Evolutionary conservation across 2,797 vertebrate species (phyloP).

Genomic region (Coregonus suidteri): DNA sequence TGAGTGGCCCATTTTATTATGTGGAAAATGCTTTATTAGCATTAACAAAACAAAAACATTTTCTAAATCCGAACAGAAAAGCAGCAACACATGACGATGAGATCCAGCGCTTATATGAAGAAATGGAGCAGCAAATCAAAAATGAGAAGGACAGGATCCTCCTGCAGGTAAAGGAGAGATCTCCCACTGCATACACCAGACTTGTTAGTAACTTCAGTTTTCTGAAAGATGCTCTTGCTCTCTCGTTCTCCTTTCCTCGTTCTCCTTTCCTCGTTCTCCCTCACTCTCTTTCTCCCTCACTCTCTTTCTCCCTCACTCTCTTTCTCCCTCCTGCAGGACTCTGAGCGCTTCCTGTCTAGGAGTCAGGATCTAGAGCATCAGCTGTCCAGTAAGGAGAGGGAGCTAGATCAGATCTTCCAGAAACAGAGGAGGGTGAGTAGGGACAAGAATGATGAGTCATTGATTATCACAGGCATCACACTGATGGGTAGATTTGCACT

Average conservation of each 20-base stretch:
- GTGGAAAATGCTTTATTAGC: neutral
- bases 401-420: slow-evolving; percentile 82
- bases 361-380: slow-evolving; percentile 84
- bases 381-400: slow-evolving; percentile 84
- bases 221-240: neutral
- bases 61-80: slow-evolving; percentile 75
- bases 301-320: neutral
- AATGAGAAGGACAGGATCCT: slow-evolving; percentile 87
- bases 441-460: neutral
- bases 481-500: neutral
- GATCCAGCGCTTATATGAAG: slow-evolving; percentile 89
- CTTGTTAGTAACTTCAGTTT: neutral
- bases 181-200: neutral
- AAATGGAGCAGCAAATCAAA: slow-evolving; percentile 97
- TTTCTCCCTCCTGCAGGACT: slow-evolving; percentile 74
- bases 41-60: neutral
- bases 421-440: slow-evolving; percentile 84
- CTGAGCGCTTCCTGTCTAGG: slow-evolving; percentile 80
- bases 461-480: neutral
- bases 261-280: neutral
- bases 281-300: neutral
- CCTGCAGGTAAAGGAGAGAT: slow-evolving; percentile 75
- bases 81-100: slow-evolving; percentile 86
- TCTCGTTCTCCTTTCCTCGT: neutral
- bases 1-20: too few relatives aligned